Percentiles rank a stretch among this genome's conserved stretches.
phyloP scores from a whole-genome alignment of 1,140 invertebrate species.

The Meloidogyne exigua region DNA sequence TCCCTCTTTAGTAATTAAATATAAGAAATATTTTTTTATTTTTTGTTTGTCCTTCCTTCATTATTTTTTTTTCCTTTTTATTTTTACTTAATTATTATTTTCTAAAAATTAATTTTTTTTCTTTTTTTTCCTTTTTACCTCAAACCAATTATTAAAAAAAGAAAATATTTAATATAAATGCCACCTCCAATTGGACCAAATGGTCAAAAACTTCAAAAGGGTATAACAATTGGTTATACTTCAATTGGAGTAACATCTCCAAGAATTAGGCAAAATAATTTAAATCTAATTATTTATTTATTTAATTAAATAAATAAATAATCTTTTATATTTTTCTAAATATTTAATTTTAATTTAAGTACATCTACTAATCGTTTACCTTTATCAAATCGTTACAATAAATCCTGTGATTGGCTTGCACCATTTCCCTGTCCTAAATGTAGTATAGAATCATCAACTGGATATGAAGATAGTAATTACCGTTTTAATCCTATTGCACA shows the following conservation, averaged over 20 bases:
- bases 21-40: too few relatives aligned
- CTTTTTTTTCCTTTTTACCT: too few relatives aligned
- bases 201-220: constrained; percentile 19
- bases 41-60: too few relatives aligned
- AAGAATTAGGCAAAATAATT: constrained; percentile 12
- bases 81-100: too few relatives aligned
- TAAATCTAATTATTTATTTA: background rate
- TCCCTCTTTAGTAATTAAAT: too few relatives aligned
- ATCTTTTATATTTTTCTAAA: too few relatives aligned
- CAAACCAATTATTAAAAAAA: background rate
- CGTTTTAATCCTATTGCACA: constrained; percentile 16
- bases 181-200: constrained; percentile 13
- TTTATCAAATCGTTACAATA: constrained; percentile 17
- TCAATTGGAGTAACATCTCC: background rate
- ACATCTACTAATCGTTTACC: background rate
- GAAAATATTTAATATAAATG: constrained; percentile 2
- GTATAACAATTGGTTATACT: constrained; percentile 15
- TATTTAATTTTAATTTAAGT: background rate
- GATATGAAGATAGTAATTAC: constrained; percentile 5
- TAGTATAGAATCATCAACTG: background rate
- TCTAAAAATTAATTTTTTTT: too few relatives aligned
- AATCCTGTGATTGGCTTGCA: constrained; percentile 26
- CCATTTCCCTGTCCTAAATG: constrained; percentile 8
- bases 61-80: too few relatives aligned
- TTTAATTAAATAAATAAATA: too few relatives aligned